A percentile compares a stretch with the other conserved stretches of the same genome.
Evolutionary conservation across 2,888 invertebrate genomes (phyloP).

Genomic region (Machimus atricapillus): DNA sequence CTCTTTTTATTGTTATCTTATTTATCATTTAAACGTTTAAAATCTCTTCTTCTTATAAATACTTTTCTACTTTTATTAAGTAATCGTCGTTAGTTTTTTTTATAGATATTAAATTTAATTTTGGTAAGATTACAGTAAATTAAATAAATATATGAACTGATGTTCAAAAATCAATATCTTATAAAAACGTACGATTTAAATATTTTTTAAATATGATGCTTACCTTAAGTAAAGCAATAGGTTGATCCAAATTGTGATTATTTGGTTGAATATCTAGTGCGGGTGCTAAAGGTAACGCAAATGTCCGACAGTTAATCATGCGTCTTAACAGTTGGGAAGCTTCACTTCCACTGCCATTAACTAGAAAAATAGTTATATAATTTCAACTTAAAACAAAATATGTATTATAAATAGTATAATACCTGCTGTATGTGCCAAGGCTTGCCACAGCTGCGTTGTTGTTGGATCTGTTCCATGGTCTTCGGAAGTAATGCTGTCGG

Average conservation of each 20-base stretch:
- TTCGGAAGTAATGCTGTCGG: conserved; percentile 60
- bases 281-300: conserved; percentile 74
- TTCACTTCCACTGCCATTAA: conserved; percentile 69
- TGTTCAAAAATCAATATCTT: too few relatives aligned
- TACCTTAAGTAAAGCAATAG: conserved; percentile 60
- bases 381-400: not conserved
- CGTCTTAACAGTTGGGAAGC: conserved; percentile 78
- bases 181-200: too few relatives aligned
- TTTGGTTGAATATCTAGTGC: conserved; percentile 50
- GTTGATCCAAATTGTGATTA: conserved; percentile 57
- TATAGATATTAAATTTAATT: too few relatives aligned
- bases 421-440: conserved; percentile 61
- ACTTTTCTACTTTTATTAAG: too few relatives aligned
- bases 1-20: too few relatives aligned
- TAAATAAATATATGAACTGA: too few relatives aligned
- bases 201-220: not conserved
- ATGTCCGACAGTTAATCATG: conserved; percentile 78
- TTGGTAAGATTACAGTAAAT: too few relatives aligned
- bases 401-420: conserved; percentile 43
- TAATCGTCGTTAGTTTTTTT: too few relatives aligned
- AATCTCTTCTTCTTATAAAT: too few relatives aligned
- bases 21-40: too few relatives aligned
- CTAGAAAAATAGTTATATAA: conserved; percentile 53
- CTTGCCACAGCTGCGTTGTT: conserved; percentile 62
- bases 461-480: conserved; percentile 61